Percentiles rank a stretch among this genome's conserved stretches.
Conservation (phyloP, 1,140 invertebrate species). For the Pogonomyrmex barbatus region DNA sequence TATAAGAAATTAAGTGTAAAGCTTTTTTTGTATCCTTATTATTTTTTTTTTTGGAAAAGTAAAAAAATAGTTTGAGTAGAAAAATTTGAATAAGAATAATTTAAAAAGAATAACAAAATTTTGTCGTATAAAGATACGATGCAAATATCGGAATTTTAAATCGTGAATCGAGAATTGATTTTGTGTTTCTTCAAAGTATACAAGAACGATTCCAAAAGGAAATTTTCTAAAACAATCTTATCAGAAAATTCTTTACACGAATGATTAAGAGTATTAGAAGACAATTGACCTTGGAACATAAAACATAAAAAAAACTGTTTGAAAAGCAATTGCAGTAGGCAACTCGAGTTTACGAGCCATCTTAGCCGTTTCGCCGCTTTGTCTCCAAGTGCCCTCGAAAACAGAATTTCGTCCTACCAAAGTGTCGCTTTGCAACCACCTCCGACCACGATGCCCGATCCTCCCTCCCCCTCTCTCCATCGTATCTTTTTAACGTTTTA, state of each 20-base stretch:
- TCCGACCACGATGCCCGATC: background rate
- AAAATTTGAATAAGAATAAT: background rate
- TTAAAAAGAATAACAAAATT: slow-evolving; percentile 4
- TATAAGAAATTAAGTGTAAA: background rate
- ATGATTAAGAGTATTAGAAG: slow-evolving; percentile 17
- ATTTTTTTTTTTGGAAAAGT: background rate
- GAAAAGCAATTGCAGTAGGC: slow-evolving; percentile 12
- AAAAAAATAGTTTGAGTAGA: background rate
- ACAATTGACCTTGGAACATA: slow-evolving; percentile 1
- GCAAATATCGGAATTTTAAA: background rate
- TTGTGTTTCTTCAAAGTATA: background rate
- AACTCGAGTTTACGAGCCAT: slow-evolving; percentile 41
- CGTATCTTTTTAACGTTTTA: slow-evolving; percentile 34
- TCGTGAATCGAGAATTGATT: background rate
- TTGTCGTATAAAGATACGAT: background rate
- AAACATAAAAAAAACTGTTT: background rate
- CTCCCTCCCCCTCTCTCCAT: no score
- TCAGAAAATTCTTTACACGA: background rate
- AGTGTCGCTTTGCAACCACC: slow-evolving; percentile 39
- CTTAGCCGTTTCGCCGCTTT: slow-evolving; percentile 23
- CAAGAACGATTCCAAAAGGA: background rate
- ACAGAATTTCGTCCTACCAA: slow-evolving; percentile 45
- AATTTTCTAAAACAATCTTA: slow-evolving; percentile 17
- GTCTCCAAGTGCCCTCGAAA: slow-evolving; percentile 33
- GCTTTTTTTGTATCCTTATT: background rate